Evolutionary conservation across 1,140 invertebrate genomes (phyloP).

Genomic region (Belonocnema kinseyi): DNA sequence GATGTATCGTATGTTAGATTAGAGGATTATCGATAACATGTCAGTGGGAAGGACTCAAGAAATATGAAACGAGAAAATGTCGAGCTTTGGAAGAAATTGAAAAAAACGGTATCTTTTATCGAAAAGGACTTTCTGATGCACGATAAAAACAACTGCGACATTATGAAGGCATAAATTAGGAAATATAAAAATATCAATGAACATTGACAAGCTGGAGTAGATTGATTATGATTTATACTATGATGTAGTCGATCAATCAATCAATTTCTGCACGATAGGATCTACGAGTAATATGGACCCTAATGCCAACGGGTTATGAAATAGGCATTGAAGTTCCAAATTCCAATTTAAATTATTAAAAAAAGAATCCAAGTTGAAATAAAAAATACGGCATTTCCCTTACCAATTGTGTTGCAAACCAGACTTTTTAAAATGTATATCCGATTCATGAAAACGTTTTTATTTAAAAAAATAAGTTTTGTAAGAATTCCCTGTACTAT

Average conservation of each 20-base stretch:
- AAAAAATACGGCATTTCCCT: too few species aligned
- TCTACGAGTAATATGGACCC: neutral
- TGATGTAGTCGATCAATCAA: neutral
- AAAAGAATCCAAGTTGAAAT: too few species aligned
- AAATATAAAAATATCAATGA: neutral
- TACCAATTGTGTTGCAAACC: too few species aligned
- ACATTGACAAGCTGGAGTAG: neutral
- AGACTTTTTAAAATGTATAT: too few species aligned
- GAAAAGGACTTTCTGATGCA: neutral
- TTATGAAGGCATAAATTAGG: neutral
- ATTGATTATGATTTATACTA: neutral
- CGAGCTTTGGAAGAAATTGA: slow-evolving; percentile 19
- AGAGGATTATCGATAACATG: slow-evolving; percentile 55
- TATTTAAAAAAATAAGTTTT: too few species aligned
- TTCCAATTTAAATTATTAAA: too few species aligned
- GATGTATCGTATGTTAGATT: slow-evolving; percentile 53
- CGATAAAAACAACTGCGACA: neutral
- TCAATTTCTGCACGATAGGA: neutral
- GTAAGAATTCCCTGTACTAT: too few species aligned
- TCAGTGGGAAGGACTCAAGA: slow-evolving; percentile 35
- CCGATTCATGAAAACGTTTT: too few species aligned
- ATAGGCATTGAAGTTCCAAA: too few species aligned
- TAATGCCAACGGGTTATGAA: too few species aligned
- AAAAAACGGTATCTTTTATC: slow-evolving; percentile 16
- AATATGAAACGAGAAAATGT: slow-evolving; percentile 31